A percentile compares a stretch with the other conserved stretches of the same genome.
Conservation (phyloP, 2,888 invertebrate genomes). For the Torymus aiolomorphi region DNA sequence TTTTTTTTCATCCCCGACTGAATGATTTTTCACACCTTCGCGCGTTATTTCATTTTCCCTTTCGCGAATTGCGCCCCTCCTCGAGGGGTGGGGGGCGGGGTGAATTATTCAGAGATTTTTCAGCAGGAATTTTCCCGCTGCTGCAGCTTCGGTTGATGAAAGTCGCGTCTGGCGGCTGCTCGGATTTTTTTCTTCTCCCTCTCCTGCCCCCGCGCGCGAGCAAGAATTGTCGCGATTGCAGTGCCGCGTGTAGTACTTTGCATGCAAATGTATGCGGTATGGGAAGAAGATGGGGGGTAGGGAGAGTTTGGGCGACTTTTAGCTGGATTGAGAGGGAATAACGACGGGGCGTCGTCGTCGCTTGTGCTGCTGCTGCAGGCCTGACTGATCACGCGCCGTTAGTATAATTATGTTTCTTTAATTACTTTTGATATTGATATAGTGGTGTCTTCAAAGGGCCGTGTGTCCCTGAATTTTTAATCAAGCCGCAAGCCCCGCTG, state of each 20-base stretch:
- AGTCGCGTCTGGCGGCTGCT: slow-evolving; percentile 44
- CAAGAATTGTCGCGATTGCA: slow-evolving; percentile 42
- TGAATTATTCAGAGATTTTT: slow-evolving; percentile 12
- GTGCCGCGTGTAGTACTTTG: not conserved
- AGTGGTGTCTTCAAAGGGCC: slow-evolving; percentile 15
- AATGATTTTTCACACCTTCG: slow-evolving; percentile 43
- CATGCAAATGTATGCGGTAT: slow-evolving; percentile 38
- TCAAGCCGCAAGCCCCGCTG: too few species aligned
- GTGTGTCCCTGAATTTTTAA: not conserved
- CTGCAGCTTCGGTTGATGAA: slow-evolving; percentile 28
- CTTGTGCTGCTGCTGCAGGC: not conserved
- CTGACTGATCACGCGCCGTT: slow-evolving; percentile 2
- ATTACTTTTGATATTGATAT: slow-evolving; percentile 12
- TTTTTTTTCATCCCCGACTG: not conserved
- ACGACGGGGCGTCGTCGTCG: slow-evolving; percentile 19
- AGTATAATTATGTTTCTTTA: slow-evolving; percentile 28
- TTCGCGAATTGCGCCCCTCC: slow-evolving; percentile 6
- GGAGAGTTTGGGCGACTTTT: slow-evolving; percentile 22
- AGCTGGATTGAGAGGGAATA: slow-evolving; percentile 14
- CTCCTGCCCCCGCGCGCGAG: not conserved
- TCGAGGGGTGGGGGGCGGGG: not conserved
- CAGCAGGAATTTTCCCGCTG: slow-evolving; percentile 7
- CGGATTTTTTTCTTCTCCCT: slow-evolving; percentile 7
- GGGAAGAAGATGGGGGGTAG: not conserved
- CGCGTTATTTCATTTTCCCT: not conserved